Evolutionary conservation across 2,797 vertebrate species (phyloP).

Genomic region (Rhinogobio ventralis): DNA sequence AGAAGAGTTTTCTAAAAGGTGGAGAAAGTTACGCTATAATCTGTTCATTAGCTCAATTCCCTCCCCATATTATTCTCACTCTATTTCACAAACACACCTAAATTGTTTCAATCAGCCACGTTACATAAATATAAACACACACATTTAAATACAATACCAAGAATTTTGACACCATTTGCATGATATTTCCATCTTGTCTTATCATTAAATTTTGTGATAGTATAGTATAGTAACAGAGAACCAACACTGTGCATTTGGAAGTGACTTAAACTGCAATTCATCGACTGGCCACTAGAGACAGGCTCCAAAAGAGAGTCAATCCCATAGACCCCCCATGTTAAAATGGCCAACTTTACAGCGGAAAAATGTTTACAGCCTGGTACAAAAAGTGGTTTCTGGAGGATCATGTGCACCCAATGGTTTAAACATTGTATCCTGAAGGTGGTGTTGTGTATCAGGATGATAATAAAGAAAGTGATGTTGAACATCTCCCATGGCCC

Average conservation of each 20-base stretch:
- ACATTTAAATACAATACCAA: neutral
- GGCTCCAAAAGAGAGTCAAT: no score
- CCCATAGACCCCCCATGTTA: no score
- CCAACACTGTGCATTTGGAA: neutral
- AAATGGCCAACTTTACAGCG: no score
- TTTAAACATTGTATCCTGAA: no score
- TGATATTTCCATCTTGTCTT: neutral
- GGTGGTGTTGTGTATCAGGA: no score
- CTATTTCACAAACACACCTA: neutral
- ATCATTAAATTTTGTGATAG: neutral
- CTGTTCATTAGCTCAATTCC: conserved; percentile 61
- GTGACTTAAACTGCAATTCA: no score
- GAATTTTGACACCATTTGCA: neutral
- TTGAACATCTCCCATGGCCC: no score
- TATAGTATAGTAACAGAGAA: neutral
- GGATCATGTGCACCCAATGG: no score
- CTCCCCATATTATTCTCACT: neutral
- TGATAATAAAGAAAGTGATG: no score
- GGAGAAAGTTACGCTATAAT: conserved; percentile 63
- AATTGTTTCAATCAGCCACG: neutral
- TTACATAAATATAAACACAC: neutral
- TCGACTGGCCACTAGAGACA: no score
- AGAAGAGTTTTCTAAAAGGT: conserved; percentile 62
- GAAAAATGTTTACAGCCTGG: no score
- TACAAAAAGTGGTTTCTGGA: no score